Base-by-base conservation (phyloP, 2,113 vertebrate species). In the Rhinogobius similis region DNA sequence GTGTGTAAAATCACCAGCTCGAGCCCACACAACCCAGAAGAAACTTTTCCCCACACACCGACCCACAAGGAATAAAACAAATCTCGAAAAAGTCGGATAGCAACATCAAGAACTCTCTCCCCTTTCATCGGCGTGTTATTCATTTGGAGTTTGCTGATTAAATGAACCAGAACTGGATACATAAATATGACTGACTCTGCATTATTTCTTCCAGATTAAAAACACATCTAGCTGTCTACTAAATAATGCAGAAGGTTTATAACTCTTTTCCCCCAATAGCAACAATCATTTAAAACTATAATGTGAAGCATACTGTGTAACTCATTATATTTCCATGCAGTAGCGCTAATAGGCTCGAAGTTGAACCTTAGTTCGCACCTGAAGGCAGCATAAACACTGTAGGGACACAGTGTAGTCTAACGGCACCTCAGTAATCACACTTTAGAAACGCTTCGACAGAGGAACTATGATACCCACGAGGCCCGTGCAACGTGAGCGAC, bases 281-380 rank as follows among this genome's bases (percentile, higher is more conserved):
- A 55, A 13, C 10, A 21, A 50, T 50, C 8, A 50, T 21, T 10
- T 26, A 4, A 5, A 36, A 6, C 11, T 27, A 7, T 56, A 56
- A 58, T 29, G 26, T 58, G 29, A 58, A 10, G 26, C 5, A 4
- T 55, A 14, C 5, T 14, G 23, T 14, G 52, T 23, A 4, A 9
- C 21, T 23, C 8, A 65, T 21, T 11, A 24, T 66, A 4, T 41
- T 38, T 64, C 6, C 29, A 67, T 18, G 56, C 16, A 55, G 44
- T 75, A 36, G 3, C 9, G 32, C 32, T 5, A 77, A 79, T 77
- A 81, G 72, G 66, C 64, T 76, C 75, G 11, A 73, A 62, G 68
- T 62, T 61, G 29, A 11, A 67, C 55, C 46, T 29, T 29, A 1
- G 46, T 50, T 50, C n/a, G 46, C 26, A 48, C 69, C 72, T 72